Conservation (phyloP, 2,797 vertebrate genomes). For the Sebastes flavidus region DNA sequence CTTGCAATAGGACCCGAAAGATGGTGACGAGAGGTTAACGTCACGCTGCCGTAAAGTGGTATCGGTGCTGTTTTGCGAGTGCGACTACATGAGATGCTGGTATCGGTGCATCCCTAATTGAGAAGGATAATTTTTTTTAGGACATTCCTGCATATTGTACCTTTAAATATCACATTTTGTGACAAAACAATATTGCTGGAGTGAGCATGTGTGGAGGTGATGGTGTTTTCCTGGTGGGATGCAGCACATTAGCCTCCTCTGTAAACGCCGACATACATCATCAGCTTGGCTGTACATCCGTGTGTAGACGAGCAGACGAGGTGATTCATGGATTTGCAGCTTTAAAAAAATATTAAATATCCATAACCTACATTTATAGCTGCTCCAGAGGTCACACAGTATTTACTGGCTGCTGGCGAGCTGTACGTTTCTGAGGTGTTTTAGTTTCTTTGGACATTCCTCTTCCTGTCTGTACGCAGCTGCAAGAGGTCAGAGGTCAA, state of each 20-base stretch:
- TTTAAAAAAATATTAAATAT: background rate
- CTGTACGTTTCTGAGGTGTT: constrained; percentile 33
- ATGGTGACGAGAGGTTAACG: too few species aligned
- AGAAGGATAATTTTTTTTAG: too few species aligned
- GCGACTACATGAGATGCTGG: too few species aligned
- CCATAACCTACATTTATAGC: constrained; percentile 2
- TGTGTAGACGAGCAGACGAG: background rate
- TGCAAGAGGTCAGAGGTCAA: background rate
- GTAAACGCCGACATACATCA: background rate
- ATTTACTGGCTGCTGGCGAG: constrained; percentile 20
- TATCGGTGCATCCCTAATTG: too few species aligned
- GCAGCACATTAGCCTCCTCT: background rate
- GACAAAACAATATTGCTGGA: too few species aligned
- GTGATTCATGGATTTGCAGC: background rate
- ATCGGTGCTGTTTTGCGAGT: too few species aligned
- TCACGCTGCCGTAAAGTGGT: too few species aligned
- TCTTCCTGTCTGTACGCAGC: background rate
- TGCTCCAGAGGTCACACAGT: constrained; percentile 14
- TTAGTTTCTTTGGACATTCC: constrained; percentile 6
- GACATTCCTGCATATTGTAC: too few species aligned
- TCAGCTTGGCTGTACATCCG: background rate
- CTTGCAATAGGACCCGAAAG: too few species aligned
- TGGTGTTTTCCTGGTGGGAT: background rate
- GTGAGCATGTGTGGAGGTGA: too few species aligned
- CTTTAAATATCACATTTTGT: too few species aligned